A percentile compares a stretch with the other conserved stretches of the same genome.
These are phyloP conservation scores for Antheraea mylitta DNA, from an alignment of 1,140 invertebrate species.

Conservation along the genomic window DNA sequence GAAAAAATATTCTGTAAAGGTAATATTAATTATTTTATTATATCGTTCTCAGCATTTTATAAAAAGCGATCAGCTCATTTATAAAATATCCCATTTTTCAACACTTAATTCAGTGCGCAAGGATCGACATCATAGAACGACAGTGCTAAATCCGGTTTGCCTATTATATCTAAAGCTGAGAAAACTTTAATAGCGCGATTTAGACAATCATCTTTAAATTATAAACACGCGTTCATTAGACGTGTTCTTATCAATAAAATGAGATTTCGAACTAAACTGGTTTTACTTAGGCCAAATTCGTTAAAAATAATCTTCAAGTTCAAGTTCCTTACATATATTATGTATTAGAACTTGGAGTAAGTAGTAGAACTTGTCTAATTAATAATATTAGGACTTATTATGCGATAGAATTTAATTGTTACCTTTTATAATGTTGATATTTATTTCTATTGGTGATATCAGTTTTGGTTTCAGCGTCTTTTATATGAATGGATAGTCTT, in stretches of 20 bases:
- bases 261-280: too few relatives aligned
- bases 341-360: too few relatives aligned
- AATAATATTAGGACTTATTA: too few relatives aligned
- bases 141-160: neutral
- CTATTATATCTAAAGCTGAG: neutral
- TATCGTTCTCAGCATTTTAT: constrained; percentile 49
- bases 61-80: constrained; percentile 53
- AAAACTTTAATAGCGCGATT: constrained; percentile 27
- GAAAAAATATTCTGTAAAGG: neutral
- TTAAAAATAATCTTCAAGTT: too few relatives aligned
- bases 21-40: neutral
- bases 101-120: constrained; percentile 67
- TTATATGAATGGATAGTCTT: too few relatives aligned
- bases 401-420: too few relatives aligned
- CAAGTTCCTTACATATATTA: too few relatives aligned
- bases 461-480: too few relatives aligned
- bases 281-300: too few relatives aligned
- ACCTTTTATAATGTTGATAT: too few relatives aligned
- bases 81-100: constrained; percentile 50
- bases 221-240: neutral
- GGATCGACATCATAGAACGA: constrained; percentile 55
- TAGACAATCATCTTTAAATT: neutral
- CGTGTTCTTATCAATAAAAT: neutral
- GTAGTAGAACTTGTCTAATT: too few relatives aligned
- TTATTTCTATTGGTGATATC: too few relatives aligned